phyloP scores from a whole-genome alignment of 1,140 invertebrate genomes.

The Magallana ariakensis region DNA sequence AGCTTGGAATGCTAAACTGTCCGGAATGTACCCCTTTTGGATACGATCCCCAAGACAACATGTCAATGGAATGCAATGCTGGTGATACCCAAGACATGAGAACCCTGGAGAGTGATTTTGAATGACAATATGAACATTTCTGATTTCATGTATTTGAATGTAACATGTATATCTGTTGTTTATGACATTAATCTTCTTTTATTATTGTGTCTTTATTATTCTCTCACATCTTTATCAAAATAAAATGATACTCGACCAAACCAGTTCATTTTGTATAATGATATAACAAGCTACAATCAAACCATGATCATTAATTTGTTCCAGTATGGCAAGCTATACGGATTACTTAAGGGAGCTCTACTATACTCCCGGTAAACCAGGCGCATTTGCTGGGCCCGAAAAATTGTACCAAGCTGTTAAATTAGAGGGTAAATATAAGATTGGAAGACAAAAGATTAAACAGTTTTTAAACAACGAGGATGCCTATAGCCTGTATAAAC shows the following conservation, averaged over 20 bases:
- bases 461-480: too few relatives aligned
- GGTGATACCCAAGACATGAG: too few relatives aligned
- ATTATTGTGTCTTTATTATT: background rate
- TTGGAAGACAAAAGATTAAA: too few relatives aligned
- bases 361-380: constrained; percentile 42
- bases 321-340: constrained; percentile 26
- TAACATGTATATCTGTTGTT: too few relatives aligned
- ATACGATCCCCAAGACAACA: constrained; percentile 12
- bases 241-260: background rate
- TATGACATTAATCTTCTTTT: background rate
- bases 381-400: constrained; percentile 46
- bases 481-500: constrained; percentile 32
- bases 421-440: too few relatives aligned
- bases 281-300: background rate
- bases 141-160: background rate
- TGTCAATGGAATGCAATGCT: constrained; percentile 24
- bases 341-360: constrained; percentile 35
- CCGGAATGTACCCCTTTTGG: constrained; percentile 44
- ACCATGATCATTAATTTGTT: background rate
- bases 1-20: constrained; percentile 19
- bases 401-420: too few relatives aligned
- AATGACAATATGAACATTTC: background rate
- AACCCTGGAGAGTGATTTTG: constrained; percentile 9
- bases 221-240: background rate
- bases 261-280: background rate